Evolutionary conservation across 2,113 vertebrate genomes (phyloP).

Genomic region (Noctilio leporinus): DNA sequence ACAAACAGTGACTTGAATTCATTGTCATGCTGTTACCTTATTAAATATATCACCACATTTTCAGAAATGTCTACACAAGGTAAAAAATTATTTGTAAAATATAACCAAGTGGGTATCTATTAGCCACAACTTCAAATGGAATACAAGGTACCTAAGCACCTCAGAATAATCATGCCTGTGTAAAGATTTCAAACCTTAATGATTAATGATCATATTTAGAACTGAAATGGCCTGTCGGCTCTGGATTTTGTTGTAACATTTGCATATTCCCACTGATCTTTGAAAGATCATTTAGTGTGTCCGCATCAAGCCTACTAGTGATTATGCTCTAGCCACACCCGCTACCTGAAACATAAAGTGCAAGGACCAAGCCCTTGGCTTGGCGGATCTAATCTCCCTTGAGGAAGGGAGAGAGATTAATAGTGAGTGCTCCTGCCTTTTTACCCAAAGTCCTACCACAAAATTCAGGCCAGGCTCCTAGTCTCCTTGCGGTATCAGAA

Average conservation of each 20-base stretch:
- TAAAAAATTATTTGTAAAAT: conserved; percentile 33
- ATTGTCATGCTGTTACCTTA: neutral
- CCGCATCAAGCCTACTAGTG: neutral
- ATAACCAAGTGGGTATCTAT: neutral
- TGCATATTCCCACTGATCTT: neutral
- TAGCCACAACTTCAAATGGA: neutral
- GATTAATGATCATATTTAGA: neutral
- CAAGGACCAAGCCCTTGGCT: neutral
- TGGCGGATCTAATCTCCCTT: neutral
- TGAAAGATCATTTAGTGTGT: neutral
- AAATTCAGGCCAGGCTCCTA: neutral
- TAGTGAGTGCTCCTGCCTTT: neutral
- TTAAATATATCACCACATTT: neutral
- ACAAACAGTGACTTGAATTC: neutral
- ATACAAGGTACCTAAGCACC: neutral
- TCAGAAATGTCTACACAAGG: neutral
- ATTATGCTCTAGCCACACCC: neutral
- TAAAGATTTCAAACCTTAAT: neutral
- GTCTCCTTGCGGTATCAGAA: neutral
- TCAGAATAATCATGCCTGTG: too few relatives aligned
- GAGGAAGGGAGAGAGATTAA: neutral
- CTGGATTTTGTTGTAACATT: neutral
- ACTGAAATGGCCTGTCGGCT: neutral
- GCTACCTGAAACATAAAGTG: neutral
- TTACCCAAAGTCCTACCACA: neutral